These are phyloP conservation scores for Epizoanthus fatuus DNA, from an alignment of 92 coral and sea anemone genomes.

Conservation along the genomic window DNA sequence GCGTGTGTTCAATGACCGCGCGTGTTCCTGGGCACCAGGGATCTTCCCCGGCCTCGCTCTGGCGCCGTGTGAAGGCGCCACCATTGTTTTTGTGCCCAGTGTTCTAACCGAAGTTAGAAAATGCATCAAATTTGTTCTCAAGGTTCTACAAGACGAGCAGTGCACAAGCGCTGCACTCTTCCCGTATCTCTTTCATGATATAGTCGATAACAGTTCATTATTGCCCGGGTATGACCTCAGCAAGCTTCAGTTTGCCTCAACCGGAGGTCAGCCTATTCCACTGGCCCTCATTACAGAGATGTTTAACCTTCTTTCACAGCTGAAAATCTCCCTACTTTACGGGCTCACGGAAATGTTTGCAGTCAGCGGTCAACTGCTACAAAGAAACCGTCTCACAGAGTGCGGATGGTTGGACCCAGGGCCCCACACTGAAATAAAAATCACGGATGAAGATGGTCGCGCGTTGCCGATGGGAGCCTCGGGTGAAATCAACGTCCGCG, in stretches of 20 bases:
- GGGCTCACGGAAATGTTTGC: slow-evolving; percentile 42
- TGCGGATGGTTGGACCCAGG: slow-evolving; percentile 44
- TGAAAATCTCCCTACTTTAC: not conserved
- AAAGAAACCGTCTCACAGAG: not conserved
- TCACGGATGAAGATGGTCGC: slow-evolving; percentile 11
- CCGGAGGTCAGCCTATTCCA: slow-evolving; percentile 40
- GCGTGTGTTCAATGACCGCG: slow-evolving; percentile 27
- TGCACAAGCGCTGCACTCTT: slow-evolving; percentile 49
- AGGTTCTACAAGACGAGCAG: slow-evolving; percentile 35
- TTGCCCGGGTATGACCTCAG: slow-evolving; percentile 1
- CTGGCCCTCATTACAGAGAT: not conserved
- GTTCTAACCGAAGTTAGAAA: slow-evolving; percentile 29
- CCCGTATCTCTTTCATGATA: slow-evolving; percentile 42
- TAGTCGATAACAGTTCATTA: slow-evolving; percentile 3
- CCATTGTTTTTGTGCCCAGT: slow-evolving; percentile 40
- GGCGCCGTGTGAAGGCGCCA: slow-evolving; percentile 34
- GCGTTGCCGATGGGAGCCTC: slow-evolving; percentile 12
- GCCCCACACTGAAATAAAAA: slow-evolving; percentile 42
- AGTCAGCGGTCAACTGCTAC: slow-evolving; percentile 2
- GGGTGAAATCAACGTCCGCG: slow-evolving; percentile 7
- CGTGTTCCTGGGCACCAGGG: slow-evolving; percentile 45
- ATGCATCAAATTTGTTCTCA: slow-evolving; percentile 13
- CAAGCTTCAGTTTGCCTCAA: slow-evolving; percentile 5
- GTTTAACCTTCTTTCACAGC: slow-evolving; percentile 4
- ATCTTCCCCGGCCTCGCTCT: slow-evolving; percentile 23